Evolutionary conservation across 2,113 vertebrate species (phyloP).

Genomic region (Mohoua ochrocephala): DNA sequence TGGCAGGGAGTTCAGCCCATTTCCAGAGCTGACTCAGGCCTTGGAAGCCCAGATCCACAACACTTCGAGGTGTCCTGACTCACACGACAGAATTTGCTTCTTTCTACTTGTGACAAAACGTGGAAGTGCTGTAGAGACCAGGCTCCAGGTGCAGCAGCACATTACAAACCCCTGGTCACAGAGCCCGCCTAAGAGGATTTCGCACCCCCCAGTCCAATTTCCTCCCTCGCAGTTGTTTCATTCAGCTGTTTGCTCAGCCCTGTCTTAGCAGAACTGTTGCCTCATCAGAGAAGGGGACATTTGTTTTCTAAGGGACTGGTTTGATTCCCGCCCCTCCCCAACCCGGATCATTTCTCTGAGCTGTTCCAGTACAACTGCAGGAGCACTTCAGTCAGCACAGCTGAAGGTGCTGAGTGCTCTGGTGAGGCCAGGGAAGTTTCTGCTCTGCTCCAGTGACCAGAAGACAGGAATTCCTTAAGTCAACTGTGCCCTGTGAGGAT

Average conservation of each 20-base stretch:
- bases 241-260: background rate
- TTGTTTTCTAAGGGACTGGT: background rate
- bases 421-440: background rate
- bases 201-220: background rate
- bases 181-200: background rate
- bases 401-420: rapidly evolving
- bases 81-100: background rate
- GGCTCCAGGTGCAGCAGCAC: background rate
- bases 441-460: background rate
- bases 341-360: background rate
- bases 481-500: background rate
- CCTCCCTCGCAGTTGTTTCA: background rate
- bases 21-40: background rate
- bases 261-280: background rate
- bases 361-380: background rate
- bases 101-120: background rate
- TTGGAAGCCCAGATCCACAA: background rate
- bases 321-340: background rate
- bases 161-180: background rate
- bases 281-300: background rate
- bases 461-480: background rate
- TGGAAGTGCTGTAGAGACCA: background rate
- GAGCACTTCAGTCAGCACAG: background rate
- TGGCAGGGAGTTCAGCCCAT: background rate
- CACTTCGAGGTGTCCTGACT: background rate